A percentile compares a stretch with the other conserved stretches of the same genome.
phyloP scores from a whole-genome alignment of 1,140 invertebrate species.

The Trissolcus basalis region DNA sequence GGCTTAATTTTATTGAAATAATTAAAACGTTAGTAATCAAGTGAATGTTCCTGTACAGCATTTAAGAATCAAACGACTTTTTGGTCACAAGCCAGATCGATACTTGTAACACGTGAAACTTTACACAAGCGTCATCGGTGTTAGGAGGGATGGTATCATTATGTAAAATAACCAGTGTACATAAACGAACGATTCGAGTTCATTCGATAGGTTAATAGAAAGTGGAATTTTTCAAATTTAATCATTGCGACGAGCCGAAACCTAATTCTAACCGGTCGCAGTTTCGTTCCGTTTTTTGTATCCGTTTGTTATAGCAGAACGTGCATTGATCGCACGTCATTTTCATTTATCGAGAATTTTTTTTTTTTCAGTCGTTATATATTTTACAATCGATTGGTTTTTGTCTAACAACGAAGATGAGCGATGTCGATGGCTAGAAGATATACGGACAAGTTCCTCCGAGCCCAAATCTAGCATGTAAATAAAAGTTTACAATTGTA shows the following conservation, averaged over 20 bases:
- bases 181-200: constrained; percentile 62
- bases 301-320: neutral
- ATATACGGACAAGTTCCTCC: constrained; percentile 69
- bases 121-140: constrained; percentile 66
- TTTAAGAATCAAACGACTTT: constrained; percentile 76
- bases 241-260: constrained; percentile 28
- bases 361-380: constrained; percentile 5
- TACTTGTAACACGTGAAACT: constrained; percentile 51
- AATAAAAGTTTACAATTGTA: constrained; percentile 68
- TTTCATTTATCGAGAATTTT: constrained; percentile 1
- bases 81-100: constrained; percentile 59
- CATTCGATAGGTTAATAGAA: constrained; percentile 50
- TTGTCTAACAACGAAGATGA: constrained; percentile 38
- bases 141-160: constrained; percentile 71
- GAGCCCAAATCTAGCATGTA: constrained; percentile 68
- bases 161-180: constrained; percentile 71
- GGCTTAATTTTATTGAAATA: too few species aligned
- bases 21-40: constrained; percentile 60
- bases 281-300: constrained; percentile 1
- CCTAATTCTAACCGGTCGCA: constrained; percentile 7
- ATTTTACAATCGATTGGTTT: constrained; percentile 10
- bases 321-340: neutral
- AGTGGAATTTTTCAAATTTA: constrained; percentile 26
- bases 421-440: constrained; percentile 61
- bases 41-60: constrained; percentile 78